Evolutionary conservation across 2,797 vertebrate genomes (phyloP), one percentile per base, ranked within the genome.

Genomic region (Synanceia verrucosa): DNA sequence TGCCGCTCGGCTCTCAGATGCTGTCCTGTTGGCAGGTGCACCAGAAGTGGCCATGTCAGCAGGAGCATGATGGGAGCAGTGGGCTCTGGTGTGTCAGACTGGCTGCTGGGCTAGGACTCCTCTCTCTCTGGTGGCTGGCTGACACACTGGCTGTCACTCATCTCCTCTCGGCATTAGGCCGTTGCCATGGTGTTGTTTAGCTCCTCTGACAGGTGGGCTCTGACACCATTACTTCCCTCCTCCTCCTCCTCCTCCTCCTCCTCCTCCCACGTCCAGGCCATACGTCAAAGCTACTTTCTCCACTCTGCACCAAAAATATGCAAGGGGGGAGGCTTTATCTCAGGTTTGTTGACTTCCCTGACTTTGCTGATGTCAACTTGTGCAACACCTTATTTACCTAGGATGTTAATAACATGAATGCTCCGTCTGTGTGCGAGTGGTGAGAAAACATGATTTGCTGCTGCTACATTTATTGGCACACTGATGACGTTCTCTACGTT

Each of bases 101-200:
- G 74, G 67, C 80, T 51, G 13, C 70, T 69, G n/a, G n/a, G 69
- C 82, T 65, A 67, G 77, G 79, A 73, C 88, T 75, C 66, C 48
- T 69, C 62, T 55, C 46, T 66, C 65, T 57, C 67, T 56, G 64
- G 65, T 75, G 64, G 28, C 77, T 75, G 64, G 28, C 77, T 44
- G 61, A 76, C 82, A 79, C 86, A 59, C 83, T 70, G 76, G 59
- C 88, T 89, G 91, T 90, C 93, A 90, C 82, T 93, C 91, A 91
- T 77, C 84, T 73, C 67, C 67, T 68, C 61, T 33, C 86, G 68
- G 89, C 89, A 87, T 80, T 84, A 84, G 86, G 77, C 78, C 47
- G 89, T 94, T 92, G 87, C 90, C 92, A 92, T 94, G 91, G 93
- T 78, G 90, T 85, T 92, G 88, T 93, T 92, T 93, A 88, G 87